Base-by-base conservation (phyloP, 1,140 invertebrate species). In the Pemphigus obesinymphae region DNA sequence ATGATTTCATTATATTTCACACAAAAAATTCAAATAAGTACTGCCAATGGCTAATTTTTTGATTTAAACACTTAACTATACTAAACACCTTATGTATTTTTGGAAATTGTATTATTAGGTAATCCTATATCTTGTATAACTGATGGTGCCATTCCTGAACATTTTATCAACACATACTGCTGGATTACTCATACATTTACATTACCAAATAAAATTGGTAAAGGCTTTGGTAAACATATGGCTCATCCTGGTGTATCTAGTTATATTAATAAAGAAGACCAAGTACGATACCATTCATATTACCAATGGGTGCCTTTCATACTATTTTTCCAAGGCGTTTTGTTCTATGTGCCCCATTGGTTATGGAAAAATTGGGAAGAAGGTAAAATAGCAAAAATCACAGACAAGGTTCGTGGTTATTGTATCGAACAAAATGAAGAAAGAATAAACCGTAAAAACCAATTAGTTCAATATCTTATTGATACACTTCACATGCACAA, bases 271-370 rank as follows among this genome's bases (percentile, higher is more conserved):
- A 89, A 89, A 0, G 90, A 92, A 83, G 87, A 89, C 53, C 92
- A 95, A 82, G 92, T 90, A 85, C 91, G 88, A 76, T 93, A 91
- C 84, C 94, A 96, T 86, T 92, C 94, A 26, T 99, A 98, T 88
- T 98, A 98, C 87, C 97, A 98, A 87, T 97, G 95, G 95, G 95
- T 97, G 84, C 95, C 94, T 5, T 96, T 96, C 86, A 92, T 96
- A 88, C 89, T 97, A 8, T 96, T 96, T 88, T 93, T 96, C 87
- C 89, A 95, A 91, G 95, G 94, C 6, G 86, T 95, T 11, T 88
- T 96, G 17, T 96, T 96, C 86, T 96, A 96, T 87, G 85, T 94
- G 29, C 95, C 95, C 0, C 95, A 96, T 85, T 95, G 93, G 92
- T 90, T 97, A 85, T 97, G 95, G 95, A 96, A 96, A 86, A 93